A percentile compares a stretch with the other conserved stretches of the same genome.
phyloP scores from a whole-genome alignment of 2,888 invertebrate genomes.

The Cacoxenus indagator region DNA sequence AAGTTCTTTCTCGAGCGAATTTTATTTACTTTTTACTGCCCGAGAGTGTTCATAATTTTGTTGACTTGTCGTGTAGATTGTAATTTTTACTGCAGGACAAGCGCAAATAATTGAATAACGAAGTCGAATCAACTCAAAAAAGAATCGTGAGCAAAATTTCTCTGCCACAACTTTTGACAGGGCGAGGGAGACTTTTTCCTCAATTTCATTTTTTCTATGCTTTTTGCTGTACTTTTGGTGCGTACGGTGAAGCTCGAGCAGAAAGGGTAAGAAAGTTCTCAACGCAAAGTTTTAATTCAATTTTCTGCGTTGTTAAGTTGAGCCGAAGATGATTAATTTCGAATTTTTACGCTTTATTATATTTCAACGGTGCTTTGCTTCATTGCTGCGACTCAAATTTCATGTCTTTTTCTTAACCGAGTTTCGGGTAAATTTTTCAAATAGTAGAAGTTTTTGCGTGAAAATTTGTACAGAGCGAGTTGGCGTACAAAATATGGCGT shows the following conservation, averaged over 20 bases:
- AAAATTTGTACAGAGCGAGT: not conserved
- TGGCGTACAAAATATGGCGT: constrained; percentile 59
- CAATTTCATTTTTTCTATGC: not conserved
- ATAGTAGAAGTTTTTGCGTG: constrained; percentile 43
- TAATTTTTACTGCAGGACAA: constrained; percentile 67
- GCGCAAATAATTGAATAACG: constrained; percentile 66
- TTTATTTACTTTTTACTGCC: constrained; percentile 60
- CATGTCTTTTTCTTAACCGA: constrained; percentile 23
- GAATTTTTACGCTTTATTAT: constrained; percentile 62
- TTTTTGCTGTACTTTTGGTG: not conserved
- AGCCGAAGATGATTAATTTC: constrained; percentile 61
- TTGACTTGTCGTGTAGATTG: constrained; percentile 66
- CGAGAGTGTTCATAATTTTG: constrained; percentile 66
- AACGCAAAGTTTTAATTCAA: constrained; percentile 59
- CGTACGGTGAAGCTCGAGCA: not conserved
- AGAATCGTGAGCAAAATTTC: constrained; percentile 29
- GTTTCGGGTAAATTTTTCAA: constrained; percentile 29
- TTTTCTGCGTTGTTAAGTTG: constrained; percentile 62
- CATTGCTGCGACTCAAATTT: constrained; percentile 29
- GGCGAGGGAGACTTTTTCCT: not conserved
- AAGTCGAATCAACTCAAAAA: constrained; percentile 8
- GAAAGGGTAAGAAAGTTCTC: constrained; percentile 44
- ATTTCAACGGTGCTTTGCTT: constrained; percentile 19
- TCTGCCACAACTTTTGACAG: not conserved
- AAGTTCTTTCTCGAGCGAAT: constrained; percentile 45